These are phyloP conservation scores for Brienomyrus brachyistius DNA, from an alignment of 2,113 vertebrate genomes.

Conservation along the genomic window DNA sequence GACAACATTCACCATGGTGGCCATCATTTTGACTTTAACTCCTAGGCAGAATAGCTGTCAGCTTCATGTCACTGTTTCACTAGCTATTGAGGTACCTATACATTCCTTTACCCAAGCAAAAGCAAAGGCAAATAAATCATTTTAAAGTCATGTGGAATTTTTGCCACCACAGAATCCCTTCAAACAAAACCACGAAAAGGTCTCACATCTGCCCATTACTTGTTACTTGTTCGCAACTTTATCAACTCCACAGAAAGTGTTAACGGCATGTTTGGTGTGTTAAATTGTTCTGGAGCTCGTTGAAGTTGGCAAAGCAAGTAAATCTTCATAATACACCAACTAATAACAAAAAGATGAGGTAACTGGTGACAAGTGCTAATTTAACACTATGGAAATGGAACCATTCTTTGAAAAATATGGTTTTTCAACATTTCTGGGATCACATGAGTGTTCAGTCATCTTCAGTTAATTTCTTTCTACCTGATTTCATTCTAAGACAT, in stretches of 20 bases:
- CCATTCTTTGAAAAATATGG: not conserved
- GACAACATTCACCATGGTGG: not conserved
- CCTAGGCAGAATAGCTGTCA: not conserved
- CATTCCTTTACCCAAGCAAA: not conserved
- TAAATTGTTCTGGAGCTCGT: not conserved
- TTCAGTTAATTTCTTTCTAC: not conserved
- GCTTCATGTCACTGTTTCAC: not conserved
- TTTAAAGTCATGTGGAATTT: not conserved
- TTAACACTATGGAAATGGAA: not conserved
- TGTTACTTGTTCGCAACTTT: not conserved
- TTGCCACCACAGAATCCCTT: not conserved
- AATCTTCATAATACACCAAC: not conserved
- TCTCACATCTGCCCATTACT: not conserved
- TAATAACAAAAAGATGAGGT: not conserved
- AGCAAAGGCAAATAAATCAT: not conserved
- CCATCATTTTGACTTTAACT: not conserved
- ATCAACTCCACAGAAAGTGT: not conserved
- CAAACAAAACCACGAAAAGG: not conserved
- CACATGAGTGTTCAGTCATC: not conserved
- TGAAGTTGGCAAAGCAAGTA: not conserved
- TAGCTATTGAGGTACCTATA: not conserved
- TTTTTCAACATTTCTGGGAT: not conserved
- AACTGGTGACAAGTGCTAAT: not conserved
- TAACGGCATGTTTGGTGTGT: not conserved
- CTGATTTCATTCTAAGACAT: not conserved